A percentile compares a stretch with the other conserved stretches of the same genome.
phyloP scores from a whole-genome alignment of 2,797 vertebrate genomes.

The Oreochromis mossambicus region DNA sequence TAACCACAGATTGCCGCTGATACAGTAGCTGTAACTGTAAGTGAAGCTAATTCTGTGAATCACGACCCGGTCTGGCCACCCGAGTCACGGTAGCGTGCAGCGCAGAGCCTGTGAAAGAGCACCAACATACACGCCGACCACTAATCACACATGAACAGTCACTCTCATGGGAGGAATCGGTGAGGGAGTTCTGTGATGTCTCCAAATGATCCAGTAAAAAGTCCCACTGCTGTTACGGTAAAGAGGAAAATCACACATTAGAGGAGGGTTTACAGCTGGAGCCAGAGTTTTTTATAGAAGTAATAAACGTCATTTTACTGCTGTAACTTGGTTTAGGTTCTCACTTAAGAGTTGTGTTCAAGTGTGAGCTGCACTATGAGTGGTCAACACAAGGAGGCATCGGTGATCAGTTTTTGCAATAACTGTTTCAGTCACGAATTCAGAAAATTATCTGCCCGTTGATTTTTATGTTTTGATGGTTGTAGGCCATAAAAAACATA shows the following conservation, averaged over 20 bases:
- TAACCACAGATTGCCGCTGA: constrained; percentile 30
- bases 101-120: constrained; percentile 12
- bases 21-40: constrained; percentile 8
- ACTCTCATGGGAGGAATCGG: constrained; percentile 42
- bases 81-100: constrained; percentile 38
- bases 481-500: not conserved
- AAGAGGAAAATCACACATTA: constrained; percentile 45
- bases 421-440: not conserved
- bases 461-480: not conserved
- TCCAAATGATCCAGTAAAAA: constrained; percentile 64
- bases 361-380: not conserved
- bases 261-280: constrained; percentile 40
- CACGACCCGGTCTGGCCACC: constrained; percentile 43
- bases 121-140: constrained; percentile 34
- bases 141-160: constrained; percentile 66
- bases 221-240: constrained; percentile 48
- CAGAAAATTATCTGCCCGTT: not conserved
- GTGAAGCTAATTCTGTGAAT: constrained; percentile 48
- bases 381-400: constrained; percentile 61
- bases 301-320: constrained; percentile 53
- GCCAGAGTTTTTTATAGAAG: constrained; percentile 33
- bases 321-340: constrained; percentile 9
- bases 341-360: not conserved
- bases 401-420: constrained; percentile 32
- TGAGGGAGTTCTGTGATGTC: constrained; percentile 58